Base-by-base conservation (phyloP, 92 coral and sea anemone species). In the Phenganax marumi region DNA sequence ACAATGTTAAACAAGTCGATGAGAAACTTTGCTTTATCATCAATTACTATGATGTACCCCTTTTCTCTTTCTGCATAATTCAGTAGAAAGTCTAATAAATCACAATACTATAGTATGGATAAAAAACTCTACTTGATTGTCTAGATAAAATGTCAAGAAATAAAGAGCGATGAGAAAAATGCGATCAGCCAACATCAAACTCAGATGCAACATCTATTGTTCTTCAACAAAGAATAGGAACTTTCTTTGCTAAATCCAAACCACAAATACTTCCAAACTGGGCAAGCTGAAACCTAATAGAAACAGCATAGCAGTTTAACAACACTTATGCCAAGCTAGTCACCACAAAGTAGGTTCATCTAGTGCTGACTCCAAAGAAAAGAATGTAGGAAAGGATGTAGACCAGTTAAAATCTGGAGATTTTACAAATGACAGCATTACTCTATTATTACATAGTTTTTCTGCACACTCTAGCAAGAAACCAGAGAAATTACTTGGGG, bases 401-500 rank as follows among this genome's bases (percentile, higher is more conserved):
- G 23, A 60, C 14, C 12, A 60, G 66, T 16, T 60, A 60, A 60
- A 26, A 14, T 60, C 66, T 5, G 60, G 7, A 54, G 17, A 10
- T 54, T 5, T 54, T 4, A 54, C 60, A 54, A 12, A 14, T 60
- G 23, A 60, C n/a, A n/a, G n/a, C n/a, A n/a, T n/a, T n/a, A n/a
- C n/a, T 60, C 23, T n/a, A 60, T 60, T 60, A 6, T 60, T 83
- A 17, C 83, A 39, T 22, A 87, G 83, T 58, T 77, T 75, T 19
- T 83, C 84, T 33, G 90, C 68, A 60, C 25, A 87, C 16, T 76
- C 71, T 14, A n/a, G n/a, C n/a, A n/a, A n/a, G n/a, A n/a, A n/a
- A n/a, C n/a, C n/a, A n/a, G n/a, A n/a, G n/a, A n/a, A n/a, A n/a
- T n/a, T n/a, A n/a, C n/a, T n/a, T n/a, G n/a, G n/a, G n/a, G n/a